Evolutionary conservation across 2,888 invertebrate species (phyloP).

Genomic region (Amorpha juglandis): DNA sequence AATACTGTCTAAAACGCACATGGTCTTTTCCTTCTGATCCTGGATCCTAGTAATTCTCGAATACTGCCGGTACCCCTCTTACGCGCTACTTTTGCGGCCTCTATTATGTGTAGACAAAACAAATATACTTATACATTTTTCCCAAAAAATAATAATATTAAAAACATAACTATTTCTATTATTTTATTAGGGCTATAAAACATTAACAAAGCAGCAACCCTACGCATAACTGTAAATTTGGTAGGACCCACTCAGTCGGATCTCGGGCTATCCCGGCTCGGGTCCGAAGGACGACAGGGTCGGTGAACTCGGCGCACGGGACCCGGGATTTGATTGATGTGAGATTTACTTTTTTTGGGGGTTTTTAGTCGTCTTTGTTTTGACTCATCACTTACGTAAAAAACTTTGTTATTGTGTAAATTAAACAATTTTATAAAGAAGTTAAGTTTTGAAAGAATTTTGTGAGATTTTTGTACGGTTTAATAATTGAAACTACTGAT

Average conservation of each 20-base stretch:
- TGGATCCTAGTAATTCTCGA: no score
- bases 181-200: neutral
- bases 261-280: conserved; percentile 32
- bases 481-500: no score
- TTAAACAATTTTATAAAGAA: no score
- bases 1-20: no score
- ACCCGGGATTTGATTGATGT: conserved; percentile 27
- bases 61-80: no score
- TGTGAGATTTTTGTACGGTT: no score
- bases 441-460: no score
- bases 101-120: no score
- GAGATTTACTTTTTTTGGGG: conserved; percentile 23
- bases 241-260: conserved; percentile 26
- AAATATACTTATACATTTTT: no score
- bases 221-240: conserved; percentile 34
- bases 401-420: neutral
- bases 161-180: neutral
- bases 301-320: conserved; percentile 26
- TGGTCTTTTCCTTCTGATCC: no score
- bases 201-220: conserved; percentile 24
- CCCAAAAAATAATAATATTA: neutral
- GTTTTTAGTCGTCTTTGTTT: conserved; percentile 21
- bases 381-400: neutral
- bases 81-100: no score
- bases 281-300: conserved; percentile 25